Base-by-base conservation (phyloP, 2,888 invertebrate species). In the Xestia sexstrigata region DNA sequence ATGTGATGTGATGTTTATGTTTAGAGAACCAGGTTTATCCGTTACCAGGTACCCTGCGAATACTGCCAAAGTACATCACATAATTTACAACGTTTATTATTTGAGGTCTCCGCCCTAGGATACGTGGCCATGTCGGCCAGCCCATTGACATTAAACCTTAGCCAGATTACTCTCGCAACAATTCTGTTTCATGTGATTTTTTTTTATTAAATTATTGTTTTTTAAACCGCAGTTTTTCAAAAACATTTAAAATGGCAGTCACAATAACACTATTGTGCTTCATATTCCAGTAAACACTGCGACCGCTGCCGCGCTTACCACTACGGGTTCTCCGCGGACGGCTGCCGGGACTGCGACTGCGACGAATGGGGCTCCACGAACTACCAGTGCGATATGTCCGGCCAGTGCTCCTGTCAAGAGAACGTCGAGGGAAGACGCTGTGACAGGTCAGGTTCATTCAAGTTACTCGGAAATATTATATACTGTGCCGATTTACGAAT, bases 341-440 rank as follows among this genome's bases (percentile, higher is more conserved):
- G 99, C 1, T 99, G 99, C 92, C 97, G 97, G 81, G 97, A 98
- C 70, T 99, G 99, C 89, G 98, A 99, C 83, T 99, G 99, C 89
- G 99, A 99, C 90, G 97, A 97, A 49, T 98, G 99, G 93, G 99
- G 99, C 45, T 99, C 99, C 0, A 98, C 98, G 75, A 98, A 98
- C 89, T 97, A 98, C 87, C 99, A 99, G 93, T 99, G 99, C 92
- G 98, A 98, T 87, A 97, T 98, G 74, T 96, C 94, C 52, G 99
- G 99, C 0, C 99, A 99, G 93, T 99, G 99, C 95, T 98, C 98
- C 0, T 98, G 98, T 89, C 97, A 98, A 83, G 98, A 98, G 74
- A 99, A 99, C 92, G 99, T 99, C 0, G 99, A 99, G 93, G 99
- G 99, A 2, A 97, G 98, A 52, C 97, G 98, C 42, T 99, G 99